Evolutionary conservation across 2,797 vertebrate species (phyloP), one percentile per base, ranked within the genome.

Genomic region (Etheostoma perlongum): DNA sequence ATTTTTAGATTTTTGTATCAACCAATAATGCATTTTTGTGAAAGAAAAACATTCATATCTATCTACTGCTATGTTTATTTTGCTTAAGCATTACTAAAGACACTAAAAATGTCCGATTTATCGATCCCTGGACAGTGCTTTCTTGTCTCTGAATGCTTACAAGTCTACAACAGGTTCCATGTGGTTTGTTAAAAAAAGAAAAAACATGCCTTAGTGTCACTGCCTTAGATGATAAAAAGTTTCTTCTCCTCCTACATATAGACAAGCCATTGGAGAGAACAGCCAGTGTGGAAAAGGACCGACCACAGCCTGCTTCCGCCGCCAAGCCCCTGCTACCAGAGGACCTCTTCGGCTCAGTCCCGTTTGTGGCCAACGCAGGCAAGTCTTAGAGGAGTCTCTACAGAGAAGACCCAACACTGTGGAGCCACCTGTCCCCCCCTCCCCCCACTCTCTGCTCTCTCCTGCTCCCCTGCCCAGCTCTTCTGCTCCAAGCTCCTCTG

Each of bases 351-450:
- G 98, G 97, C 94, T 98, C 97, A 59, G 95, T 96, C 88, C 97
- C 97, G 71, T 99, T 99, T 84, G 92, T 98, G 97, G 96, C 96
- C 94, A 96, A 94, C 89, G 91, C 97, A 99, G 98, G 98, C 98
- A 99, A 99, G 98, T 99, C 96, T 93, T 96, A 95, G 89, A 90
- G 83, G 91, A 85, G 87, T 91, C 87, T 89, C 82, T 76, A 74
- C 85, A 83, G 49, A 83, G 86, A 93, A 85, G 94, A 94, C 89
- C 90, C 86, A 70, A 73, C 91, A 91, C 93, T 91, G 89, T 93
- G 91, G 90, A 85, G 85, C 88, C 79, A 66, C 83, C 78, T 58
- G 46, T 52, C 67, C 72, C 64, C 76, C 64, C 23, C 49, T 48
- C 72, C 27, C 19, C 27, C 25, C 21, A 23, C 13, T 25, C 27